Evolutionary conservation across 2,888 invertebrate species (phyloP), one percentile per base, ranked within the genome.

Genomic region (Ophioninae sp.): DNA sequence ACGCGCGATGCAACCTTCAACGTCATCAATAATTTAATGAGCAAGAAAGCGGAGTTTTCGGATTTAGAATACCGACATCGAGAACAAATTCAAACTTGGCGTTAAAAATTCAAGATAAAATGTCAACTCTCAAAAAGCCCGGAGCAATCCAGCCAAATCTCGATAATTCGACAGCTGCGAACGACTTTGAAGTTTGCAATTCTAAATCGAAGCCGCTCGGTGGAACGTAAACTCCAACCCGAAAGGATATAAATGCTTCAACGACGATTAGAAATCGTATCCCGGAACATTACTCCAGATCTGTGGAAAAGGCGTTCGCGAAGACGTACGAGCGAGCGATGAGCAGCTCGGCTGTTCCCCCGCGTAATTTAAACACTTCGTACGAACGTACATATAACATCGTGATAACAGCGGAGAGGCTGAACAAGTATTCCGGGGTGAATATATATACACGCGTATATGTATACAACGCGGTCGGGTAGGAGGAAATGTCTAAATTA

Each of bases 401-500:
- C 10, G 59, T 77, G 68, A 77, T 59, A 77, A 59, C 68, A 57
- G 75, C 61, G 79, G 56, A 74, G 56, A 80, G 74, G 72, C 56
- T 21, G 65, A 20, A 37, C 50, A 59, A 70, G 79, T 65, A 23
- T 41, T 17, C 21, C 68, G 39, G 56, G 20, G 39, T 67, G 39
- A 67, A 67, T 67, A 77, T 64, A 41, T 68, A 61, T 10, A 57
- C n/a, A n/a, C n/a, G n/a, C n/a, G n/a, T n/a, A n/a, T n/a, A n/a
- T n/a, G n/a, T 67, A 77, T 64, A 59, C 61, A 44, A 17, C 67
- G 39, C 56, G 23, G 21, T 57, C 50, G 65, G 61, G 65, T 80
- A 77, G 81, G 65, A 83, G 86, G 85, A 87, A 86, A 87, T 89
- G 90, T 90, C 91, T 90, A 89, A 91, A 91, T 90, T 90, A 91